Evolutionary conservation across 1,140 invertebrate genomes (phyloP), one percentile per base, ranked within the genome.

Genomic region (Carcinoscorpius rotundicauda): DNA sequence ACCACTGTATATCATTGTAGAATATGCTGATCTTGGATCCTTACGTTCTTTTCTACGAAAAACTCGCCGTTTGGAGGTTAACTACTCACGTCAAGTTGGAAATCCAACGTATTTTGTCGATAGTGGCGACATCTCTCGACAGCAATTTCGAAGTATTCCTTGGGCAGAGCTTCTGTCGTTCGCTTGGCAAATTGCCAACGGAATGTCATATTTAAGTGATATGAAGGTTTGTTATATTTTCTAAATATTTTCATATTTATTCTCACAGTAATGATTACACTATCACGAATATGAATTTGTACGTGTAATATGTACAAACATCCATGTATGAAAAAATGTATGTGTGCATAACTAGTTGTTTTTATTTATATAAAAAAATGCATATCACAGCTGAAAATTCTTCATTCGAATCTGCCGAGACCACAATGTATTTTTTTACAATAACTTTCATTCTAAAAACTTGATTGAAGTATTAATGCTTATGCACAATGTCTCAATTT

Each of bases 131-230:
- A 8, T 55, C 6, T 8, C 53, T 1, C 53, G n/a, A 55, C 53
- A 55, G 29, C 29, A 29, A 29, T 29, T 29, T 29, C 29, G 29
- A 29, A 29, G 29, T 29, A 29, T 29, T 29, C 29, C 29, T 29
- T 29, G 29, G 29, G 29, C 29, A 3, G 86, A 91, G 73, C 83
- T 91, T 57, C 75, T 91, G 0, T 87, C 86, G 0, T 93, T 91
- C 75, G 86, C 87, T 9, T 91, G 88, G 87, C 89, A 92, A 75
- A 92, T 91, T 55, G 84, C 85, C 69, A 90, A 89, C 76, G 89
- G 89, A 57, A 92, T 92, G 89, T 78, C 84, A 3, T 91, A 91
- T 73, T 79, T 92, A 0, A 83, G 85, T 6, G 86, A 89, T 66
- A 88, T 91, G 62, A 92, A 92, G 82, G 89, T 90, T 6, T 8